Evolutionary conservation across 2,888 invertebrate species (phyloP), one percentile per base, ranked within the genome.

Genomic region (Coleophora deauratella): DNA sequence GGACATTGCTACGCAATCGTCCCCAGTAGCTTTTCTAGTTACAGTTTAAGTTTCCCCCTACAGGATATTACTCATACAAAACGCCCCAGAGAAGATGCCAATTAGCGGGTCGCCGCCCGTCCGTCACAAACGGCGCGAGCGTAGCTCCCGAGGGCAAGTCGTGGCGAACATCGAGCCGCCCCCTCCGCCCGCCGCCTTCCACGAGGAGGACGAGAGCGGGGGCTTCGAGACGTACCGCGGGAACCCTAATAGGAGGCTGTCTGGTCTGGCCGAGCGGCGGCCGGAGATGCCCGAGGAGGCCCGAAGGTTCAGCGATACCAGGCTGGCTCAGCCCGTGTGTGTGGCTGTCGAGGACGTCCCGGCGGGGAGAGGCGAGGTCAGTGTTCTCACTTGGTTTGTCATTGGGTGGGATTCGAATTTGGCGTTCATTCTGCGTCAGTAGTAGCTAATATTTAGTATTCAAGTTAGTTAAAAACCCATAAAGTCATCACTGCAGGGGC

Each of bases 11-110:
- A n/a, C n/a, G n/a, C n/a, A n/a, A n/a, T n/a, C n/a, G n/a, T n/a
- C n/a, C n/a, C n/a, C 21, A 21, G 21, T 21, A 21, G 3, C 6
- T 21, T 21, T 21, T 6, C 6, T 6, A 21, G 3, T 4, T 21
- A 6, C 3, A 6, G 34, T 1, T 12, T n/a, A n/a, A 12, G 7
- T 34, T 13, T 34, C 6, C 3, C 34, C 4, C 42, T 46, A 12
- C 72, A 94, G 97, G 70, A 96, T 97, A 64, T 92, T 98, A 52
- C 89, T 94, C 54, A 96, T 98, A 56, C 97, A 97, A 84, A 96
- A 96, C 78, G 95, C 94, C 37, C 95, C 95, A 3, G 94, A 95
- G 72, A 95, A 94, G 79, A 62, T 89, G 4, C 87, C 88, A 41
- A 89, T 90, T 41, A 80, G 89, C 42, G 88, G 90, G 3, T 90